These are phyloP conservation scores for Drosophila santomea DNA, from an alignment of 1,140 invertebrate species.

Conservation along the genomic window DNA sequence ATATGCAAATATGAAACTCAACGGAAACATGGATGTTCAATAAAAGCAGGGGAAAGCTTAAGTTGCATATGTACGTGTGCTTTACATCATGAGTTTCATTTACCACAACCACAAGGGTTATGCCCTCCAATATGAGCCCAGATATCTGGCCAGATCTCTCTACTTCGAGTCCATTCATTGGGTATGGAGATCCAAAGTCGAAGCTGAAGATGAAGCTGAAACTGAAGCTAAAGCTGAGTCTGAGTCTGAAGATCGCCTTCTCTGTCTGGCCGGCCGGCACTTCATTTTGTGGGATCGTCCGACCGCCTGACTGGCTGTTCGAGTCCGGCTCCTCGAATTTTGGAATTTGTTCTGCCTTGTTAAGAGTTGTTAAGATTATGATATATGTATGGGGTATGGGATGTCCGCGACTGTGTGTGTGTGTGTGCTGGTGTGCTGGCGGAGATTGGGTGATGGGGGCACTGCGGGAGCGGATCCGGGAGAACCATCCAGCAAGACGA, in stretches of 20 bases:
- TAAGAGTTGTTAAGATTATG: slow-evolving; percentile 84
- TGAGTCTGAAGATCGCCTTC: slow-evolving; percentile 9
- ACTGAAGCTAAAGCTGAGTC: not conserved
- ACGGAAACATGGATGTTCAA: no score
- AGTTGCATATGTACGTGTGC: no score
- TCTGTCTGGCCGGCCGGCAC: slow-evolving; percentile 65
- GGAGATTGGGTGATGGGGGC: not conserved
- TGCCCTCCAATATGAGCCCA: not conserved
- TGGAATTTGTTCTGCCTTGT: slow-evolving; percentile 84
- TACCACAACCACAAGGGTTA: not conserved
- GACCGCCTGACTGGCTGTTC: slow-evolving; percentile 67
- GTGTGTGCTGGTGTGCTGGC: slow-evolving; percentile 34
- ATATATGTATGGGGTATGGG: slow-evolving; percentile 71
- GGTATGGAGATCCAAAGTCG: slow-evolving; percentile 7
- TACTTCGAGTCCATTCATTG: slow-evolving; percentile 22
- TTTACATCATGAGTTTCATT: not conserved
- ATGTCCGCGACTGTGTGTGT: slow-evolving; percentile 6
- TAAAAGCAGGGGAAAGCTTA: no score
- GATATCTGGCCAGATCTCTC: slow-evolving; percentile 12
- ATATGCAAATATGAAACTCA: no score
- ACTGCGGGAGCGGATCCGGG: slow-evolving; percentile 3
- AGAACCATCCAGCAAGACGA: slow-evolving; percentile 44
- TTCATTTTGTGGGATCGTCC: slow-evolving; percentile 78
- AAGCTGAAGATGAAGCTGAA: not conserved
- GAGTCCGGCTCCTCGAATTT: slow-evolving; percentile 71